phyloP scores from a whole-genome alignment of 2,113 vertebrate species.

The Pelecanus crispus region DNA sequence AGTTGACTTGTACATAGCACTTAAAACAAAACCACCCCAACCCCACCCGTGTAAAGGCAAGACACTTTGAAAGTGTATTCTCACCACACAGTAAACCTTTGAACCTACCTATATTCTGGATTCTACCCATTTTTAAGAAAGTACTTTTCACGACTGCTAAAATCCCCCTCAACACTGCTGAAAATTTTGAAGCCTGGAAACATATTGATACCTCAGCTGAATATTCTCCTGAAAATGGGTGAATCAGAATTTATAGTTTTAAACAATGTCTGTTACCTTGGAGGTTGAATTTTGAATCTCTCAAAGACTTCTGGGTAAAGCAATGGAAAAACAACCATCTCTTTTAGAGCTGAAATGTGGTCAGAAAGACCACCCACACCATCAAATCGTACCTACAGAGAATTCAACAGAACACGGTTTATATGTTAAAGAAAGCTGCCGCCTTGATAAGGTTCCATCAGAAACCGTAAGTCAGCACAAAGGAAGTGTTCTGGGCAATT shows the following conservation, averaged over 20 bases:
- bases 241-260: background rate
- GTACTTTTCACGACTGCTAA: background rate
- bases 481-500: background rate
- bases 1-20: background rate
- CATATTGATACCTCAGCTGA: background rate
- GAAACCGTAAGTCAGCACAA: background rate
- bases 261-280: conserved; percentile 76
- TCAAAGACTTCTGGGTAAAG: conserved; percentile 98
- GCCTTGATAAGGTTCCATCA: background rate
- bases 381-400: conserved; percentile 84
- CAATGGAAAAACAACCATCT: conserved; percentile 94
- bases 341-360: conserved; percentile 91
- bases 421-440: background rate
- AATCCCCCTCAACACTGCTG: background rate
- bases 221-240: background rate
- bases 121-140: background rate
- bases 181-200: background rate
- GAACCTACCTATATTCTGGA: background rate
- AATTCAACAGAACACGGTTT: background rate
- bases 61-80: background rate
- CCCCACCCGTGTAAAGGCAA: background rate
- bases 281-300: conserved; percentile 93
- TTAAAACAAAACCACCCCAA: background rate
- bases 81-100: background rate
- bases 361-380: conserved; percentile 85